Evolutionary conservation across 2,888 invertebrate species (phyloP), one percentile per base, ranked within the genome.

Genomic region (Pinctada fucata): DNA sequence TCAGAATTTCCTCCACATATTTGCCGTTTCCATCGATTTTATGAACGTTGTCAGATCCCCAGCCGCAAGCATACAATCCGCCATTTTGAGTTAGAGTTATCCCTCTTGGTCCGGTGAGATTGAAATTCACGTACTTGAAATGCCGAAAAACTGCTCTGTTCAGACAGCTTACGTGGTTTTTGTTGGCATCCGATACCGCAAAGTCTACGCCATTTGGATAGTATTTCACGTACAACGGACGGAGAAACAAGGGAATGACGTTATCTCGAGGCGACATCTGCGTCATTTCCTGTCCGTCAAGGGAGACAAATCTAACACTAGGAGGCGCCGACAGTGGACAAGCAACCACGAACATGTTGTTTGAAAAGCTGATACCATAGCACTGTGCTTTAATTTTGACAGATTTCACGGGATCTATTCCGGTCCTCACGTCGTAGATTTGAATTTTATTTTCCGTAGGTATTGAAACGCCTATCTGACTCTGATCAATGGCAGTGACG

Each of bases 21-120:
- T 67, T 72, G 0, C 86, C 86, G 16, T 82, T 79, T 5, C 73
- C 68, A 58, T 80, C 77, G 13, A 86, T 66, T 31, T 81, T 68
- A 66, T 86, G 86, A 6, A 86, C 72, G 69, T 84, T 84, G 75
- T 86, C 86, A 2, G 83, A 79, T 5, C 85, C 85, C 79, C 85
- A 86, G 1, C 86, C 86, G 69, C 84, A 84, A 2, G 85, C 75
- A 16, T 83, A 66, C 2, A 83, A 67, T 0, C 79, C 78, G n/a
- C 81, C 84, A 47, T 82, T 83, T 31, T 78, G 74, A 31, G 76
- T 78, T 2, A 84, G 69, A 69, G 78, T 70, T 4, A 86, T 49
- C 10, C 86, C 86, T 48, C 85, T 83, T 67, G 86, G 86, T 16
- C 84, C 81, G 50, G 83, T 84, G 68, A 86, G 48, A 16, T 80